phyloP scores from a whole-genome alignment of 2,113 vertebrate species.

The Alethe castanea region DNA sequence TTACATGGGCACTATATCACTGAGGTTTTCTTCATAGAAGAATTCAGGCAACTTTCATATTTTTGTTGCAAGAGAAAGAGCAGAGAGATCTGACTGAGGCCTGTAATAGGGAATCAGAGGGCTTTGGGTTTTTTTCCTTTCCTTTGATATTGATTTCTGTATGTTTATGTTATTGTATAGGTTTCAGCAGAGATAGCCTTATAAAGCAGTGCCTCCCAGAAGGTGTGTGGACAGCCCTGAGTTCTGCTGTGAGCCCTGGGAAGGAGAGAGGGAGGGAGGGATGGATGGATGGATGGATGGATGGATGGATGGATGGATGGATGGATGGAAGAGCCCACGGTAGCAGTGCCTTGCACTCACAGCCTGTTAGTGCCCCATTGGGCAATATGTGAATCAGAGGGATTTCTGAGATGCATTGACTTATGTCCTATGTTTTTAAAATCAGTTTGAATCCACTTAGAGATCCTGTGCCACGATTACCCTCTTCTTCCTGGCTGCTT shows the following conservation, averaged over 20 bases:
- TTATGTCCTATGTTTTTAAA: neutral
- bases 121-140: neutral
- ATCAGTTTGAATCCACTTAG: neutral
- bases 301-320: neutral
- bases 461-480: neutral
- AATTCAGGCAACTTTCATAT: neutral
- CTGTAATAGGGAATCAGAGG: neutral
- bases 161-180: neutral
- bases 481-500: neutral
- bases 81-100: neutral
- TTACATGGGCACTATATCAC: neutral
- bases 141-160: neutral
- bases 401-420: neutral
- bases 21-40: neutral
- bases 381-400: neutral
- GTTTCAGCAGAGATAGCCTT: neutral
- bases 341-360: neutral
- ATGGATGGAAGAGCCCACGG: accelerated
- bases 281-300: neutral
- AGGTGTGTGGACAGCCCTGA: neutral
- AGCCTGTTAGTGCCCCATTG: neutral
- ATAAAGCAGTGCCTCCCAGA: neutral
- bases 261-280: accelerated
- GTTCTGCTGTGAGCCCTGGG: neutral
- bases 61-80: neutral